A percentile compares a stretch with the other conserved stretches of the same genome.
phyloP scores from a whole-genome alignment of 2,888 invertebrate genomes.

The Cephus runcator region DNA sequence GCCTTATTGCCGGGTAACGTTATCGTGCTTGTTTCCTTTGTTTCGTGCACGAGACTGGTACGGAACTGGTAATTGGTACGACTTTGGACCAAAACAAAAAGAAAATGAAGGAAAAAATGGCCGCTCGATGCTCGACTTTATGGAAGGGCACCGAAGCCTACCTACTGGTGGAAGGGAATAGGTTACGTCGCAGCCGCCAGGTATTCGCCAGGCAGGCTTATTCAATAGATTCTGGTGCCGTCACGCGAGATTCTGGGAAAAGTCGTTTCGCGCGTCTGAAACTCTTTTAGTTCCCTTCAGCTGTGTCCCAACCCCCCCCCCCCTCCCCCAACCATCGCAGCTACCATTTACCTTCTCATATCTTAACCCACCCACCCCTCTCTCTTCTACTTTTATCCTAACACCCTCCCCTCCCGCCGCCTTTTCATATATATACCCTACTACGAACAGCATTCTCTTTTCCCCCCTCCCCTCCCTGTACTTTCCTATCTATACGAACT shows the following conservation, averaged over 20 bases:
- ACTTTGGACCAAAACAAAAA: neutral
- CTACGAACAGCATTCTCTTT: too few species aligned
- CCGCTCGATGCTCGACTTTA: neutral
- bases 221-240: constrained; percentile 59
- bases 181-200: neutral
- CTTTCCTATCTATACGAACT: neutral
- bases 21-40: neutral
- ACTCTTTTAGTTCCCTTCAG: constrained; percentile 29
- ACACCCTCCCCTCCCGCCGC: too few species aligned
- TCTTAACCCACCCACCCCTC: too few species aligned
- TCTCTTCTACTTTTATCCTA: too few species aligned
- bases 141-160: neutral
- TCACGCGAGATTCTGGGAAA: constrained; percentile 64
- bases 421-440: too few species aligned
- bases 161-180: neutral
- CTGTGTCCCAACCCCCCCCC: neutral
- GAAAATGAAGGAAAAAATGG: neutral
- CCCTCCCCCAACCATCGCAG: too few species aligned
- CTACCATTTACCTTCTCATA: too few species aligned
- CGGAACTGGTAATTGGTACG: neutral
- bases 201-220: constrained; percentile 25
- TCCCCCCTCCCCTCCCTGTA: too few species aligned
- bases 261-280: constrained; percentile 59
- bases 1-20: neutral
- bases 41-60: neutral